These are phyloP conservation scores for Drosophila parvula DNA, from an alignment of 1,140 invertebrate genomes.

Conservation along the genomic window DNA sequence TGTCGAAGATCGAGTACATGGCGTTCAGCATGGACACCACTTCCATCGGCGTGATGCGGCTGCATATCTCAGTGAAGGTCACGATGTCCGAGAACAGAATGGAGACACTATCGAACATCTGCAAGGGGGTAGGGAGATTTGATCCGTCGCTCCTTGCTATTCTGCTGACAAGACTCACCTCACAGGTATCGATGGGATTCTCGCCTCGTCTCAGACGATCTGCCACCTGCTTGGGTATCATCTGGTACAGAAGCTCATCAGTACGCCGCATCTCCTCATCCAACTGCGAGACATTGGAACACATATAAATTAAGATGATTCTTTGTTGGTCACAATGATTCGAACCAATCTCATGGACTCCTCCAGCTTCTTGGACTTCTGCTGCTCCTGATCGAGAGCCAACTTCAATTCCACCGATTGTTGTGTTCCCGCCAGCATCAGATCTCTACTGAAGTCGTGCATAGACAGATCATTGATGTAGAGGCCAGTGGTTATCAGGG, in stretches of 20 bases:
- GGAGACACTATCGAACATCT: conserved; percentile 97
- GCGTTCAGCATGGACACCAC: conserved; percentile 98
- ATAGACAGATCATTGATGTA: conserved; percentile 99
- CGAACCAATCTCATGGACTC: conserved; percentile 92
- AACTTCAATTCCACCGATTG: conserved; percentile 98
- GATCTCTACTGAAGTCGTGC: conserved; percentile 98
- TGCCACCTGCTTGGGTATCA: conserved; percentile 99
- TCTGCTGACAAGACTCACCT: conserved; percentile 87
- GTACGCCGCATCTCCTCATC: conserved; percentile 98
- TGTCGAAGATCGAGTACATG: conserved; percentile 97
- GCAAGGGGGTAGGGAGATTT: background rate
- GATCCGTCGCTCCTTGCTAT: no score
- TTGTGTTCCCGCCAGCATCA: conserved; percentile 98
- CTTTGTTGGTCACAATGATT: background rate
- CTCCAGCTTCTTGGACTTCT: conserved; percentile 98
- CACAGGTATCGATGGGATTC: conserved; percentile 96
- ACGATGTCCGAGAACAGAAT: conserved; percentile 99
- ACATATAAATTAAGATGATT: background rate
- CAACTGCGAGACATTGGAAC: conserved; percentile 86
- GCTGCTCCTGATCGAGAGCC: conserved; percentile 97
- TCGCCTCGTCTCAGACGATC: conserved; percentile 96
- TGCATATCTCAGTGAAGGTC: conserved; percentile 98
- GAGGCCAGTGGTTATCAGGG: conserved; percentile 93
- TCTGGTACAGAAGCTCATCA: conserved; percentile 97
- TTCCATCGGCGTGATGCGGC: conserved; percentile 96